Percentiles rank a stretch among this genome's conserved stretches.
phyloP scores from a whole-genome alignment of 2,797 vertebrate species.

The Nyctalus aviator region DNA sequence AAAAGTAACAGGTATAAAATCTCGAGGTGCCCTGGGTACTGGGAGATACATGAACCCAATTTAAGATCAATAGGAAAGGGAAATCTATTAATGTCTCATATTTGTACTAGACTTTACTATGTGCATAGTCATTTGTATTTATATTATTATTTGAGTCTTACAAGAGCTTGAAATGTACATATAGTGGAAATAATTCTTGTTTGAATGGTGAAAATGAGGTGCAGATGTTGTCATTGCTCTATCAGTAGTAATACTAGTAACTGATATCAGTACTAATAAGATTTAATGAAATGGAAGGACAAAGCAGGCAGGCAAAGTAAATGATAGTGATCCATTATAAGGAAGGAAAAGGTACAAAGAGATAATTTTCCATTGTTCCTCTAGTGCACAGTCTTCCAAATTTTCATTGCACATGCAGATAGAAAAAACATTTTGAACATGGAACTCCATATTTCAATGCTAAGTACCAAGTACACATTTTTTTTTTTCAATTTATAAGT shows the following conservation, averaged over 20 bases:
- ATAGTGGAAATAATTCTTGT: background rate
- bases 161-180: background rate
- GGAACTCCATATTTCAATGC: background rate
- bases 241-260: background rate
- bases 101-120: background rate
- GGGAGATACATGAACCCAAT: background rate
- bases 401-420: background rate
- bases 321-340: background rate
- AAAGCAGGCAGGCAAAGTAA: background rate
- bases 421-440: background rate
- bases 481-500: background rate
- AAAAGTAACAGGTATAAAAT: background rate
- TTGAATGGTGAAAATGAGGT: background rate
- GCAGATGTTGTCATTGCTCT: background rate
- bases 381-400: background rate
- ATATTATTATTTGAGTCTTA: background rate
- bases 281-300: background rate
- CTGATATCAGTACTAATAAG: background rate
- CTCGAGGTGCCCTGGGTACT: background rate
- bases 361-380: background rate
- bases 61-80: background rate
- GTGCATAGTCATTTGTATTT: background rate
- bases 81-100: background rate
- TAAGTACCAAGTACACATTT: background rate
- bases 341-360: background rate